Base-by-base conservation (phyloP, 2,113 vertebrate species). In the cattle (Bos taurus) region DNA sequence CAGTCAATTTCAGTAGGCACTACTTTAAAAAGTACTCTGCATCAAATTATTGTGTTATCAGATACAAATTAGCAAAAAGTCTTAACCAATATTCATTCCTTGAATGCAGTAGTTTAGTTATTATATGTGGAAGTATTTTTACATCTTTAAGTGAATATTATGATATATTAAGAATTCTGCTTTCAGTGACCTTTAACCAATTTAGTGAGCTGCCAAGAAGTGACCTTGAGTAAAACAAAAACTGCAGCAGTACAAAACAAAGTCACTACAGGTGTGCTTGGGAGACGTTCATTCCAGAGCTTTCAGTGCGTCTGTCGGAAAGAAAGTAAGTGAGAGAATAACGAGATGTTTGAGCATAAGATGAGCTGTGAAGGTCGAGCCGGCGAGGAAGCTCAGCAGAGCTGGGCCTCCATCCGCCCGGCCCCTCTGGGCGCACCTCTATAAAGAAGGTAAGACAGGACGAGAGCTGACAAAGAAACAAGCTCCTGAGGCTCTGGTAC, bases 61-160 rank as follows among this genome's bases (percentile, higher is more conserved):
- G 16, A 64, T 13, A 13, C 62, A 80, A 67, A 89, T 80, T 36
- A 81, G 46, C 67, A 40, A 92, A 80, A 80, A 52, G 30, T 50
- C 57, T 78, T 67, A 43, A 33, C 46, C 21, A 56, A 77, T 33
- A 78, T 78, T 78, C 40, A 57, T 26, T 56, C 40, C 25, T 33
- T 48, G 25, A 94, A 60, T 71, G 59, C 28, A 89, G 57, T 36
- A 64, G 56, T 83, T 84, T 46, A 59, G 17, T 36, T 13, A 52
- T 89, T 80, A 54, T 33, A 80, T 5, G 21, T 30, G 26, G 13
- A 91, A 64, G 50, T 84, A 88, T 21, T 59, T 88, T 59, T 54
- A 84, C 33, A 88, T 64, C 48, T 91, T 84, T 88, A 92, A 89
- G 71, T 90, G 67, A 92, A 26, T 46, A 59, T 78, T 67, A 54